Conservation (phyloP, 1,140 invertebrate genomes). For the Archivesica marissinica region DNA sequence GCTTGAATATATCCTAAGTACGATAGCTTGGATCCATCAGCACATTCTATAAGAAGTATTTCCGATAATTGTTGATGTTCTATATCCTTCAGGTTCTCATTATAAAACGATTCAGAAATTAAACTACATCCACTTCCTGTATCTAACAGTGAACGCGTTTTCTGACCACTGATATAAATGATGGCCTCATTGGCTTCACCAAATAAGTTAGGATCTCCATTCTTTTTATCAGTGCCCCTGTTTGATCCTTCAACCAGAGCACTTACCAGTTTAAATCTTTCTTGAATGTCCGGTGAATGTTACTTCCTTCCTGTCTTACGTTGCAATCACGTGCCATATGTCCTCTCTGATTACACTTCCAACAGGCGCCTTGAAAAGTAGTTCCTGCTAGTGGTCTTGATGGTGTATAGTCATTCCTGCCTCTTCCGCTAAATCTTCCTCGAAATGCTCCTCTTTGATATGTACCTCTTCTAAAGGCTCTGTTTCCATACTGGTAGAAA, state of each 20-base stretch:
- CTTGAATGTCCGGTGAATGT: background rate
- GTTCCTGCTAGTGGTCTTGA: background rate
- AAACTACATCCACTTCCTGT: too few species aligned
- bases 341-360: background rate
- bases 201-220: constrained; percentile 30
- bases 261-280: constrained; percentile 23
- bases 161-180: constrained; percentile 20
- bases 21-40: constrained; percentile 51
- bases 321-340: too few species aligned
- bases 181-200: constrained; percentile 6
- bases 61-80: constrained; percentile 36
- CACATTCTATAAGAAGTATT: constrained; percentile 61
- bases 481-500: background rate
- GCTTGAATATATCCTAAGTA: constrained; percentile 41
- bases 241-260: constrained; percentile 37
- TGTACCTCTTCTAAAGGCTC: background rate
- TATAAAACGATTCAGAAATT: constrained; percentile 34
- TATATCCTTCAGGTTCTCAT: background rate
- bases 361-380: background rate
- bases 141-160: too few species aligned
- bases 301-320: background rate
- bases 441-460: background rate
- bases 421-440: background rate
- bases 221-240: constrained; percentile 28
- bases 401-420: background rate